phyloP scores from a whole-genome alignment of 2,113 vertebrate genomes.

The Microcebus jonahi region DNA sequence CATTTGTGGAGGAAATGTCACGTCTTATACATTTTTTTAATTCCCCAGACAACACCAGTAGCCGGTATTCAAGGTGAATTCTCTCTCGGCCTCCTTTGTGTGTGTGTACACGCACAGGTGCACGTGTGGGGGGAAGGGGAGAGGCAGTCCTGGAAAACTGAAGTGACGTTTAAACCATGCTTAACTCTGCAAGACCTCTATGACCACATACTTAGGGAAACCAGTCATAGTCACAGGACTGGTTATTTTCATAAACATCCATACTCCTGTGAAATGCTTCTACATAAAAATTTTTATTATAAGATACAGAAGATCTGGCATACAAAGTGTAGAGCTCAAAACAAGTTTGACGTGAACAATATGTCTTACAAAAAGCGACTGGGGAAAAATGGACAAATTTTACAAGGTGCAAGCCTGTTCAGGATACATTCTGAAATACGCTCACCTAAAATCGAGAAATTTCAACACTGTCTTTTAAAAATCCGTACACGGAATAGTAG shows the following conservation, averaged over 20 bases:
- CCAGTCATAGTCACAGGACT: background rate
- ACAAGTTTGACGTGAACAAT: background rate
- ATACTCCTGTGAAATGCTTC: background rate
- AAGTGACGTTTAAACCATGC: background rate
- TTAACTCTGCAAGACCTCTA: background rate
- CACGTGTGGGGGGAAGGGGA: fast-evolving
- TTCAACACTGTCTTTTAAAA: background rate
- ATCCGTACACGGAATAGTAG: background rate
- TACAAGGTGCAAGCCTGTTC: background rate
- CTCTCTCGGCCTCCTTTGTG: background rate
- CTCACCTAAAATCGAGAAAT: background rate
- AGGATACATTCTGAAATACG: background rate
- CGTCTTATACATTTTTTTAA: background rate
- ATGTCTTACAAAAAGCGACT: background rate
- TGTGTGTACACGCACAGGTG: fast-evolving
- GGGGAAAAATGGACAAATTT: background rate
- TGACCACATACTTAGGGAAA: background rate
- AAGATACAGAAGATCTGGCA: background rate
- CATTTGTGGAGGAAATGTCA: background rate
- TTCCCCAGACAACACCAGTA: background rate
- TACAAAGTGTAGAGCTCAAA: background rate
- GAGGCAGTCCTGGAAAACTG: background rate
- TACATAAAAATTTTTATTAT: background rate
- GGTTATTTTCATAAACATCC: background rate
- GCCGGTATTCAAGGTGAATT: background rate